Percentiles rank a stretch among this genome's conserved stretches.
Conservation (phyloP, 1,140 invertebrate genomes). For the Drosophila lowei region DNA sequence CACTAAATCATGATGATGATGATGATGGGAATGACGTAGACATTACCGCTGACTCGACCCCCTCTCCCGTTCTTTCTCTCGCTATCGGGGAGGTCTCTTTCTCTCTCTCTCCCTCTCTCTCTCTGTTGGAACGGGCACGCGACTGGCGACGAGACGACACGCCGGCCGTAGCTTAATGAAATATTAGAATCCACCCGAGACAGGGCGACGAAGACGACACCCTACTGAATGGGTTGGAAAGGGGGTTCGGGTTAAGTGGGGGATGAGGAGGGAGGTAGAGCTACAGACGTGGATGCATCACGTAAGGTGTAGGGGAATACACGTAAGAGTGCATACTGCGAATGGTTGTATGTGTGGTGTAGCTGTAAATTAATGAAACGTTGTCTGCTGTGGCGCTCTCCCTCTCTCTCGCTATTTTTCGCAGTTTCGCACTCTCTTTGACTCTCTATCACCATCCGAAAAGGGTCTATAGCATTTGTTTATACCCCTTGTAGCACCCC, state of each 20-base stretch:
- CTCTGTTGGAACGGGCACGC: slow-evolving; percentile 52
- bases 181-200: slow-evolving; percentile 67
- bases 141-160: slow-evolving; percentile 54
- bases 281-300: slow-evolving; percentile 31
- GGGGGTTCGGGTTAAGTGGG: background rate
- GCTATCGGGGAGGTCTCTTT: slow-evolving; percentile 36
- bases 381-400: slow-evolving; percentile 12
- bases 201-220: slow-evolving; percentile 64
- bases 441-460: background rate
- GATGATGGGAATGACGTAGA: slow-evolving; percentile 45
- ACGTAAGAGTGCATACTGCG: slow-evolving; percentile 19
- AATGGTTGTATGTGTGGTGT: slow-evolving; percentile 8
- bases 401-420: slow-evolving; percentile 10
- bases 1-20: slow-evolving; percentile 26
- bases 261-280: slow-evolving; percentile 1
- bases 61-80: background rate
- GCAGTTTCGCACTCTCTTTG: slow-evolving; percentile 3
- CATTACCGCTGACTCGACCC: slow-evolving; percentile 19
- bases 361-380: slow-evolving; percentile 44
- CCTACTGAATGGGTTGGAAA: slow-evolving; percentile 3
- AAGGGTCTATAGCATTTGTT: too few relatives aligned
- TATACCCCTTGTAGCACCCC: background rate
- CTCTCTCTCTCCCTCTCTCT: background rate
- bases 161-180: slow-evolving; percentile 62
- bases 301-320: slow-evolving; percentile 56